Base-by-base conservation (phyloP, 2,113 vertebrate genomes). In the Callaeas wilsoni region DNA sequence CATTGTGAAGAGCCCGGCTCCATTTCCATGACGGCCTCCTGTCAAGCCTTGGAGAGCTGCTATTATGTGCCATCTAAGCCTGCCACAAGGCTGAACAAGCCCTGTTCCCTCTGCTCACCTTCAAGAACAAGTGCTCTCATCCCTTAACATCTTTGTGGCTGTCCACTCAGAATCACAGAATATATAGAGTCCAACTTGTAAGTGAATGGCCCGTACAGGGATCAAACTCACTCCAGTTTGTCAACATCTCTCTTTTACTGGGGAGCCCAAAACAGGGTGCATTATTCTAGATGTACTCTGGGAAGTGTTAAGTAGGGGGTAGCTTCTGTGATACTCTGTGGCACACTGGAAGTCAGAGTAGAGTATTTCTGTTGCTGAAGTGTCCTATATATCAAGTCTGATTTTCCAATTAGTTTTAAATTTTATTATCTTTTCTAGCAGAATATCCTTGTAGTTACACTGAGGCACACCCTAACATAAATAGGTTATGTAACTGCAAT, bases 231-330 rank as follows among this genome's bases (percentile, higher is more conserved):
- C 8, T 73, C 35, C 39, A 18, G 14, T 65, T 77, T 46, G 42
- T 33, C 53, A 44, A 16, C 29, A 47, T 26, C 32, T 49, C 35
- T 75, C n/a, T 50, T 65, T 42, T 13, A 21, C 17, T 27, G 50
- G 26, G 20, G 6, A 64, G 14, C 42, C 59, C 39, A 3, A 52
- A 67, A 6, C 0, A 0, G 5, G 9, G 35, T 37, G 27, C 41
- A 0, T 68, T 53, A 32, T 44, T 90, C n/a, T 65, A 22, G 17
- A 21, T 19, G 12, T 12, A 42, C 20, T 42, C 35, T 23, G 39
- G n/a, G 42, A 14, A 83, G 12, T 49, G n/a, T 13, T 7, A 41
- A 29, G 20, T 23, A 39, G 16, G 8, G 8, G 3, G 18, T 22
- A 32, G 30, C 13, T 73, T 74, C 33, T 59, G 39, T 59, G 42